phyloP scores from a whole-genome alignment of 2,113 vertebrate species.

The Lepidothrix coronata region DNA sequence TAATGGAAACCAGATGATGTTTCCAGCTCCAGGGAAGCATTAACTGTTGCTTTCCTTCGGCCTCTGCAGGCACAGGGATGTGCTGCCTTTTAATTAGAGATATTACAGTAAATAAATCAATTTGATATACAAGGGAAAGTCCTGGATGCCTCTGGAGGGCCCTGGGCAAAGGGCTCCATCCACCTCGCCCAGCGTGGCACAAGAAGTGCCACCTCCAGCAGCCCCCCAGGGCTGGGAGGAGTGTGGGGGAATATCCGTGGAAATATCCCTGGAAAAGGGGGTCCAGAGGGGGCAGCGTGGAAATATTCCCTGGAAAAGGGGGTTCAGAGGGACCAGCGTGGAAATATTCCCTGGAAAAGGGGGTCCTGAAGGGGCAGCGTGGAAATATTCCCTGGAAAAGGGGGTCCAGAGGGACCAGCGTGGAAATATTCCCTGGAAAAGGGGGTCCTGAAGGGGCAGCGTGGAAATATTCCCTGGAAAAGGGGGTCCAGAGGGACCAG shows the following conservation, averaged over 20 bases:
- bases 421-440: no score
- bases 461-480: no score
- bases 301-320: no score
- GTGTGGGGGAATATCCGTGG: background rate
- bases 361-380: background rate
- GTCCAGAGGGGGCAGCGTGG: no score
- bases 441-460: no score
- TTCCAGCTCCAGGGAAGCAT: background rate
- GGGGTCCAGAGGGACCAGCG: no score
- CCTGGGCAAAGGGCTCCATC: background rate
- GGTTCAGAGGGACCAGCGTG: no score
- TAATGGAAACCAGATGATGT: constrained; percentile 59
- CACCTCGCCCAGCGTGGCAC: no score
- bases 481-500: no score
- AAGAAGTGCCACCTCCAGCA: background rate
- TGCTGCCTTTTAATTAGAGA: background rate
- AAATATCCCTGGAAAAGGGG: no score
- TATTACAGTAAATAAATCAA: background rate
- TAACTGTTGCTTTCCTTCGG: background rate
- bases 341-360: no score
- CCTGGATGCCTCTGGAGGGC: rapidly evolving
- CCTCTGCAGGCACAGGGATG: background rate
- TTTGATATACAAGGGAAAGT: rapidly evolving
- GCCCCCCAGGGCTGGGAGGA: background rate
- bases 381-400: background rate